These are phyloP conservation scores for Blastobasis adustella DNA, from an alignment of 2,888 invertebrate species.

Conservation along the genomic window DNA sequence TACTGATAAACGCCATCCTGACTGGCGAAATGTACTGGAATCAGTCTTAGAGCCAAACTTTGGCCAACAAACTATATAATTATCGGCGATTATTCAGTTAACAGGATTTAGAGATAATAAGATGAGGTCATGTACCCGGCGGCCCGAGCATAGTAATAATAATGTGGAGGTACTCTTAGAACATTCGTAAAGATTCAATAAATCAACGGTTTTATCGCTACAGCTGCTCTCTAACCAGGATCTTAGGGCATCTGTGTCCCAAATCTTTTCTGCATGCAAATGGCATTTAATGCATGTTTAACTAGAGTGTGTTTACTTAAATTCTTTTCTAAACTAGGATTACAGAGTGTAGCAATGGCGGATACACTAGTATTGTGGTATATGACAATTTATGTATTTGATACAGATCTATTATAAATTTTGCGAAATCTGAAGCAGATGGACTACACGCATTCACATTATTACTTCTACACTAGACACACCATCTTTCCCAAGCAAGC, in stretches of 20 bases:
- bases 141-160: slow-evolving; percentile 8
- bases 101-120: neutral
- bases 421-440: neutral
- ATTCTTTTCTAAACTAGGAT: neutral
- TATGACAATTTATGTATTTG: slow-evolving; percentile 1
- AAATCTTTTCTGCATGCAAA: slow-evolving; percentile 3
- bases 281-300: slow-evolving; percentile 11
- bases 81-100: neutral
- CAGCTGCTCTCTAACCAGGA: neutral
- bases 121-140: slow-evolving; percentile 12
- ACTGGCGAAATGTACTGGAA: slow-evolving; percentile 5
- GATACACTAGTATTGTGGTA: slow-evolving; percentile 9
- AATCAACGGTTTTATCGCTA: neutral
- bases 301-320: slow-evolving; percentile 6
- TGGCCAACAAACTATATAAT: slow-evolving; percentile 3
- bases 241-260: slow-evolving; percentile 6
- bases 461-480: slow-evolving; percentile 1
- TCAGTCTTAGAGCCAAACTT: slow-evolving; percentile 14
- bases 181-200: slow-evolving; percentile 1
- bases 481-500: slow-evolving; percentile 3
- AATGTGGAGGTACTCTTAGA: slow-evolving; percentile 6
- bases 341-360: slow-evolving; percentile 5
- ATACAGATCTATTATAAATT: neutral
- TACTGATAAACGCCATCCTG: too few relatives aligned
- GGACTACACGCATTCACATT: neutral